Conservation (phyloP, 2,888 invertebrate species). For the Chironomus riparius region DNA sequence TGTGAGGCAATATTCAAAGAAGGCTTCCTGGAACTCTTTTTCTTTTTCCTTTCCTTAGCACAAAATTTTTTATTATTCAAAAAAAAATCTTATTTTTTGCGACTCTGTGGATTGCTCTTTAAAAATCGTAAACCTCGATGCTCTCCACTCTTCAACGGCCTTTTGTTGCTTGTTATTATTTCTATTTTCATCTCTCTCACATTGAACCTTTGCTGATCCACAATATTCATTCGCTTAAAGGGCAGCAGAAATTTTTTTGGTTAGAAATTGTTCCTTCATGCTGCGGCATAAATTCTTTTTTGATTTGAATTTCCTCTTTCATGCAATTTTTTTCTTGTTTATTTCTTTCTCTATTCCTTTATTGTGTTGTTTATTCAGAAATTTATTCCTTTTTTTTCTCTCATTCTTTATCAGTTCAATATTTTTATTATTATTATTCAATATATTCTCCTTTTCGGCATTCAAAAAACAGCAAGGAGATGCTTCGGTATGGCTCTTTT, state of each 20-base stretch:
- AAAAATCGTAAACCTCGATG: constrained; percentile 4
- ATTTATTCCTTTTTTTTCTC: background rate
- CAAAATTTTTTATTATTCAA: constrained; percentile 9
- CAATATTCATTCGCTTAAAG: background rate
- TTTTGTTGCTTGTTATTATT: constrained; percentile 20
- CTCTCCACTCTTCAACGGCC: background rate
- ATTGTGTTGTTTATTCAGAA: no score
- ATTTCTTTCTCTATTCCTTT: no score
- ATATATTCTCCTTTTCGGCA: background rate
- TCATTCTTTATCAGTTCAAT: background rate
- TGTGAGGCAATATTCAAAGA: constrained; percentile 23
- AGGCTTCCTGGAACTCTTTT: constrained; percentile 16
- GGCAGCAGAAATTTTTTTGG: background rate
- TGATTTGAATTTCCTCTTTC: background rate
- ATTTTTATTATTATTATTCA: background rate
- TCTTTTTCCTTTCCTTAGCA: background rate
- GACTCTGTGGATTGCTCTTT: constrained; percentile 13
- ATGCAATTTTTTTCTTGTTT: background rate
- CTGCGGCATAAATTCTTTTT: background rate
- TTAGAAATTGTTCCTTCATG: background rate
- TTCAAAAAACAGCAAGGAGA: background rate
- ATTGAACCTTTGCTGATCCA: background rate
- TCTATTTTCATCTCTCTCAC: constrained; percentile 2
- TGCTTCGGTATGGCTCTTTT: background rate
- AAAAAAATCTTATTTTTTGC: background rate